Conservation (phyloP, 1,140 invertebrate species). For the Penaeus indicus region DNA sequence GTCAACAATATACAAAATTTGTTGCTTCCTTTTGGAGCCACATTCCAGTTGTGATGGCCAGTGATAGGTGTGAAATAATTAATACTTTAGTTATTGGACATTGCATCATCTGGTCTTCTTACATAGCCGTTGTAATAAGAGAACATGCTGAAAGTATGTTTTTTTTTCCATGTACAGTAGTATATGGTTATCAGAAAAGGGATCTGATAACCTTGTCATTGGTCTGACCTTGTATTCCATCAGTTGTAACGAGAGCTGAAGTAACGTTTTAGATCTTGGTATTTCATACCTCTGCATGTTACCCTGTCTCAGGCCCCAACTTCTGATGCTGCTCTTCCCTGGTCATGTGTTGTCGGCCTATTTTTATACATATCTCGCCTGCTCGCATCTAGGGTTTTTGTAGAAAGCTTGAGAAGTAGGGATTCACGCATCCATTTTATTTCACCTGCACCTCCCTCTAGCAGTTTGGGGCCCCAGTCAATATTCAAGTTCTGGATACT, state of each 20-base stretch:
- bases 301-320: constrained; percentile 45
- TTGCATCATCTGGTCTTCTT: too few relatives aligned
- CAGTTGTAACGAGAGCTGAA: neutral
- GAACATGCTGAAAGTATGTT: too few relatives aligned
- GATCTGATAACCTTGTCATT: too few relatives aligned
- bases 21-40: too few relatives aligned
- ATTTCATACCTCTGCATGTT: constrained; percentile 34
- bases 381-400: constrained; percentile 31
- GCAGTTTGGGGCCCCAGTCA: constrained; percentile 33
- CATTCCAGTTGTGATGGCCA: too few relatives aligned
- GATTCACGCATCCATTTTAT: constrained; percentile 45
- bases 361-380: constrained; percentile 46
- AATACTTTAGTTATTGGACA: too few relatives aligned
- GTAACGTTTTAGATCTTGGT: constrained; percentile 22
- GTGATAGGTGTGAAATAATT: too few relatives aligned
- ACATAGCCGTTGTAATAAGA: too few relatives aligned
- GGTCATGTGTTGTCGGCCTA: constrained; percentile 43
- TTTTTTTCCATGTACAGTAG: too few relatives aligned
- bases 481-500: neutral
- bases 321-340: constrained; percentile 48
- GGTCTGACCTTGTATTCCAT: too few relatives aligned
- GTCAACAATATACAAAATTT: too few relatives aligned
- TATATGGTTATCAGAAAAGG: too few relatives aligned
- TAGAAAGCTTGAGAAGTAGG: constrained; percentile 43
- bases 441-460: constrained; percentile 14